Conservation (phyloP, 1,140 invertebrate species). For the Vollenhovia emeryi region DNA sequence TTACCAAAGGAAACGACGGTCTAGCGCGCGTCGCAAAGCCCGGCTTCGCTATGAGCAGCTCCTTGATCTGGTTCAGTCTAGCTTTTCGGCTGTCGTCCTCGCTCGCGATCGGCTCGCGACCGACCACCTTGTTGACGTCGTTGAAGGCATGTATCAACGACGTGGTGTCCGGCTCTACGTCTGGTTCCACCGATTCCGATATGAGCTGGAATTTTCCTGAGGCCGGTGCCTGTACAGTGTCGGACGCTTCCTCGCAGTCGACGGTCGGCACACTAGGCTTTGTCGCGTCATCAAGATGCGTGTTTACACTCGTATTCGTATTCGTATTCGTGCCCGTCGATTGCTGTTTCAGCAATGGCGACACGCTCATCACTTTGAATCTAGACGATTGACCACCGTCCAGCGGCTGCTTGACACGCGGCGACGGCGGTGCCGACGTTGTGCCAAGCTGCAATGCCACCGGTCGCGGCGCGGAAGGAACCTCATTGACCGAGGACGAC, state of each 20-base stretch:
- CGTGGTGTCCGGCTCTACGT: constrained; percentile 46
- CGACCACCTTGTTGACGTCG: constrained; percentile 52
- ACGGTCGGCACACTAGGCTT: not conserved
- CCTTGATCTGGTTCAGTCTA: constrained; percentile 89
- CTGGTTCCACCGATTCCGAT: constrained; percentile 26
- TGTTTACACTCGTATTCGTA: not conserved
- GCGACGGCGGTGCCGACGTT: constrained; percentile 68
- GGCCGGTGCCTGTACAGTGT: constrained; percentile 9
- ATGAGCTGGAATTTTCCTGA: constrained; percentile 53
- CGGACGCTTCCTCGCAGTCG: not conserved
- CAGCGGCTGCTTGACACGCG: constrained; percentile 82
- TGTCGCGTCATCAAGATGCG: not conserved
- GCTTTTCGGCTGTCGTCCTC: constrained; percentile 85
- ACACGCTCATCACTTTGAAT: constrained; percentile 81
- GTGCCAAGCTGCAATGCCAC: constrained; percentile 75
- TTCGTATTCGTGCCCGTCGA: constrained; percentile 33
- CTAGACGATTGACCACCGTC: constrained; percentile 65
- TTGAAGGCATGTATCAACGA: constrained; percentile 11
- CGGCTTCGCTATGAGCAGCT: constrained; percentile 88
- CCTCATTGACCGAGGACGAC: constrained; percentile 36
- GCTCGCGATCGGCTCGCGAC: constrained; percentile 25
- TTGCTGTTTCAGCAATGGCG: constrained; percentile 81
- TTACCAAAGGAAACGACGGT: constrained; percentile 87
- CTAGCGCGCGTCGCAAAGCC: constrained; percentile 82
- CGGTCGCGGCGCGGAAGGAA: constrained; percentile 41